A percentile compares a stretch with the other conserved stretches of the same genome.
phyloP scores from a whole-genome alignment of 2,797 vertebrate species.

The Muscicapa comitata region DNA sequence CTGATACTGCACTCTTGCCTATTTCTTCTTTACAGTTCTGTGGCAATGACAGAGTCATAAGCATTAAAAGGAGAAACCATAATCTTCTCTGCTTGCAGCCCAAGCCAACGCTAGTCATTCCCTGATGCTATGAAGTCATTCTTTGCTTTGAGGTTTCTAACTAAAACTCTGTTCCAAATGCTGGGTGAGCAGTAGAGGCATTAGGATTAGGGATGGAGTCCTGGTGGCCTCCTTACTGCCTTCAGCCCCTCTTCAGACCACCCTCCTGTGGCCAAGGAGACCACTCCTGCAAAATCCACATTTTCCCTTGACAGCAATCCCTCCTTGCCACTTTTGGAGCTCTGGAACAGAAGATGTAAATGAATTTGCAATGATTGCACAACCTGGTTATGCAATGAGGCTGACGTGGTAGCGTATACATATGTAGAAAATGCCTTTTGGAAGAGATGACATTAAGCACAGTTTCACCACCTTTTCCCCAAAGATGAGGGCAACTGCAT shows the following conservation, averaged over 20 bases:
- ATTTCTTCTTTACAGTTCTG: conserved; percentile 48
- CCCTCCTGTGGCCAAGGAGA: background rate
- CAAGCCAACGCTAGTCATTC: conserved; percentile 21
- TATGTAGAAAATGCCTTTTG: conserved; percentile 39
- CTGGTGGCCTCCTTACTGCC: background rate
- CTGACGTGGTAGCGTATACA: background rate
- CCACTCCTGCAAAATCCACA: background rate
- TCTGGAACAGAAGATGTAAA: conserved; percentile 25
- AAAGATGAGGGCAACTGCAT: background rate
- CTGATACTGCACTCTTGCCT: conserved; percentile 40
- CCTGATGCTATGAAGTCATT: conserved; percentile 57
- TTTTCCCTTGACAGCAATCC: background rate
- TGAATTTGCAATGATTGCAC: conserved; percentile 40
- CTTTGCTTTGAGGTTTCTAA: conserved; percentile 34
- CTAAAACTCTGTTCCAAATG: background rate
- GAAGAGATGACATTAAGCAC: background rate
- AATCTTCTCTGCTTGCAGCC: conserved; percentile 39
- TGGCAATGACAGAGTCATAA: conserved; percentile 47
- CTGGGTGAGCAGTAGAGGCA: background rate
- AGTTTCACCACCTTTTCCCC: conserved; percentile 27
- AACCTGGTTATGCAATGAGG: conserved; percentile 4
- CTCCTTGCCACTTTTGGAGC: background rate
- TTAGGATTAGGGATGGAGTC: background rate
- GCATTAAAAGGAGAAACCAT: conserved; percentile 53
- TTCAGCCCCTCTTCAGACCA: background rate